Base-by-base conservation (phyloP, 2,888 invertebrate species). In the Colostygia pectinataria region DNA sequence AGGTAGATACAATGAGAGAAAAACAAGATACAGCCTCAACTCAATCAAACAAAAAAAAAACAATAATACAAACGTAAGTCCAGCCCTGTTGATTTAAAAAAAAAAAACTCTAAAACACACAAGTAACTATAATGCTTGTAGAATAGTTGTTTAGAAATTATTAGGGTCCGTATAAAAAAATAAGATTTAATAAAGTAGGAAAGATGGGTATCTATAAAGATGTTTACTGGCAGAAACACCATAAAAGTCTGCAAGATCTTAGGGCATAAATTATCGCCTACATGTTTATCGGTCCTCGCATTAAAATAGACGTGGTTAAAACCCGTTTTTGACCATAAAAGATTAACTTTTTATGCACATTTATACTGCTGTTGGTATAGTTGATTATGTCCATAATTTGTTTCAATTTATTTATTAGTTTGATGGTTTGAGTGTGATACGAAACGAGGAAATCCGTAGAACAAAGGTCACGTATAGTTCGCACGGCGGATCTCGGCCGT, bases 211-310 rank as follows among this genome's bases (percentile, higher is more conserved):
- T 25, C 24, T 23, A 32, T 25, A 33, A 3, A 33, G 8, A 27
- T 23, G 5, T 40, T 42, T 43, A 36, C 13, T n/a, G 23, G 20
- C 29, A 18, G 34, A 24, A 37, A 44, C 8, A 20, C 14, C 29
- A 29, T 43, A 44, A 37, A 44, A 31, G 13, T 33, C 32, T 10
- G 14, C 24, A n/a, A 40, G 12, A 6, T 23, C 9, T 4, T 8
- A 3, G 23, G 9, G 5, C n/a, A 37, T 44, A 44, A 37, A 44
- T 44, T 44, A 44, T 44, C 44, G 37, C 31, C 44, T 28, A 37
- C 44, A 37, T 37, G 15, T 44, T 44, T 44, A 44, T 44, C 31
- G 37, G 36, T 14, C 4, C 20, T 34, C 31, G 10, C 14, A 43
- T 36, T 13, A n/a, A 27, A 12, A 23, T 28, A 36, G 29, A 44